Percentiles rank a stretch among this genome's conserved stretches.
phyloP scores from a whole-genome alignment of 1,140 invertebrate genomes.

The Araneus ventricosus region DNA sequence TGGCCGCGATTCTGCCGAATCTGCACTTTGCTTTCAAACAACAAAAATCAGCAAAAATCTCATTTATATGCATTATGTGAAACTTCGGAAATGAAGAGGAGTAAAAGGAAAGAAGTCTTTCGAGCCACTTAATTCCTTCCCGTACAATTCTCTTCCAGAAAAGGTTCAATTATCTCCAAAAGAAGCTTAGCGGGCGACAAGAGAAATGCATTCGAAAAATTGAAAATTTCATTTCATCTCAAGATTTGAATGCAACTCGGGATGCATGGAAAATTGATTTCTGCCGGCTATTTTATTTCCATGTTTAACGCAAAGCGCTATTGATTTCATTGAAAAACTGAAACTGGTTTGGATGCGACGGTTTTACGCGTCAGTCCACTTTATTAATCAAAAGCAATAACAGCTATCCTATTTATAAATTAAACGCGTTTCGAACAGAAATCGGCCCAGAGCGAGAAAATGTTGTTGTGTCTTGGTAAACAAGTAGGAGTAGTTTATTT shows the following conservation, averaged over 20 bases:
- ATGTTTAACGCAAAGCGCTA: background rate
- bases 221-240: background rate
- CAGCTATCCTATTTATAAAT: too few relatives aligned
- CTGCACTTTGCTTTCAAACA: background rate
- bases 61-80: background rate
- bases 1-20: background rate
- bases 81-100: background rate
- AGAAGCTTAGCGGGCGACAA: background rate
- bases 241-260: background rate
- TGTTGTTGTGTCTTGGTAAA: too few relatives aligned
- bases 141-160: background rate
- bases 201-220: background rate
- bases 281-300: background rate
- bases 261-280: background rate
- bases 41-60: background rate
- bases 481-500: too few relatives aligned
- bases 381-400: too few relatives aligned
- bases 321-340: background rate
- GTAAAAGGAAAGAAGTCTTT: background rate
- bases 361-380: too few relatives aligned
- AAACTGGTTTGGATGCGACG: too few relatives aligned
- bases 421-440: too few relatives aligned
- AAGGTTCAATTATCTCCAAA: slow-evolving; percentile 27
- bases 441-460: too few relatives aligned
- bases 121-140: background rate